Evolutionary conservation across 2,113 vertebrate genomes (phyloP).

Genomic region (Cyanistes caeruleus): DNA sequence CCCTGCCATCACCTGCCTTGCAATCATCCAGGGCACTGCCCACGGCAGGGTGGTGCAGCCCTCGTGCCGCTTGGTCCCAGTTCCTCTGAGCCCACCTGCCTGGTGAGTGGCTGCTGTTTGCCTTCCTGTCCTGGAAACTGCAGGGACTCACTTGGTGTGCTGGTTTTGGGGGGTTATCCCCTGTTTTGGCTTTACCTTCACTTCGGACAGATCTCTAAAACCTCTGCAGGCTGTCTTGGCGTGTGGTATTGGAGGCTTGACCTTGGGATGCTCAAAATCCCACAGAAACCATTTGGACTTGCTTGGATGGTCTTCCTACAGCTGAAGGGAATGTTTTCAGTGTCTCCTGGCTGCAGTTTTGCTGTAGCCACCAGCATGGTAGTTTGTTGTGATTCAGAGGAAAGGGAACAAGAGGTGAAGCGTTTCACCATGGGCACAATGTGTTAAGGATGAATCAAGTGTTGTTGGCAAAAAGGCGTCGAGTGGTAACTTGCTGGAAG

Average conservation of each 20-base stretch:
- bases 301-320: background rate
- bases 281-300: background rate
- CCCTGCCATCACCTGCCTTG: fast-evolving
- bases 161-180: background rate
- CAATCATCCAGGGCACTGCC: background rate
- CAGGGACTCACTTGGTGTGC: background rate
- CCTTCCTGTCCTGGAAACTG: background rate
- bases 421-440: background rate
- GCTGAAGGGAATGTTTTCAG: background rate
- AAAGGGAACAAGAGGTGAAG: background rate
- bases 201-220: background rate
- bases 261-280: background rate
- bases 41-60: background rate
- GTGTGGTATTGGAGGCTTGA: fast-evolving
- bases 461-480: background rate
- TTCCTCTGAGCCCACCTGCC: background rate
- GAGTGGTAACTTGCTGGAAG: background rate
- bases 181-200: background rate
- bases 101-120: background rate
- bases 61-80: fast-evolving
- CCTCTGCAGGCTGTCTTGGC: background rate
- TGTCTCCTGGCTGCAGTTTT: background rate
- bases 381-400: background rate
- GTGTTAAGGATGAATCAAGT: background rate
- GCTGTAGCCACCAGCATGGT: background rate